These are phyloP conservation scores for Phenganax marumi DNA, from an alignment of 92 coral and sea anemone species.

Conservation along the genomic window DNA sequence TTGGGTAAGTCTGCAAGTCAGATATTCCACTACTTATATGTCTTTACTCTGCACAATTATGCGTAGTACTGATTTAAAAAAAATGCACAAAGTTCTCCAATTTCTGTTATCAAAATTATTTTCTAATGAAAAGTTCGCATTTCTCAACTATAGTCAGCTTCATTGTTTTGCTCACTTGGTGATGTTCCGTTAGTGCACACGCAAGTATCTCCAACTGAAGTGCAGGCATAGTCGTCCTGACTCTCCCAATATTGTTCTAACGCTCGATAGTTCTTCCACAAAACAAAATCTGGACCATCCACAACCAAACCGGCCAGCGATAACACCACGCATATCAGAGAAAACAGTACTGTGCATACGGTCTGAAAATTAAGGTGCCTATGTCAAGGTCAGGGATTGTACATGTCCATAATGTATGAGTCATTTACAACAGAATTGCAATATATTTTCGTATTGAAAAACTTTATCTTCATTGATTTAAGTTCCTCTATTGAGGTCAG, in stretches of 20 bases:
- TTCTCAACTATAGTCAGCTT: background rate
- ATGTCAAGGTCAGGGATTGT: too few relatives aligned
- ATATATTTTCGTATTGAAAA: too few relatives aligned
- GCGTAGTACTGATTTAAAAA: too few relatives aligned
- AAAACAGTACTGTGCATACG: background rate
- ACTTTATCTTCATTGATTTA: too few relatives aligned
- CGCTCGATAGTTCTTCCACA: slow-evolving; percentile 20
- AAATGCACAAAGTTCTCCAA: too few relatives aligned
- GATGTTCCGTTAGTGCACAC: background rate
- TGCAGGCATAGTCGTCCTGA: slow-evolving; percentile 31
- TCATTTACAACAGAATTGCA: too few relatives aligned
- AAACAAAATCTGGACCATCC: slow-evolving; percentile 27
- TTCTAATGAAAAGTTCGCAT: background rate
- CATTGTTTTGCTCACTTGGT: background rate
- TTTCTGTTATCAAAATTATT: background rate
- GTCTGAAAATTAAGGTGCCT: slow-evolving; percentile 13
- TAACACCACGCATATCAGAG: slow-evolving; percentile 16
- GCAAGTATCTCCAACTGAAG: slow-evolving; percentile 20
- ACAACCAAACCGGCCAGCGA: slow-evolving; percentile 31
- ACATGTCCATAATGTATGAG: too few relatives aligned
- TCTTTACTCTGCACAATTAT: too few relatives aligned
- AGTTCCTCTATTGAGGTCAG: too few relatives aligned
- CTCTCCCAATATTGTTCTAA: slow-evolving; percentile 29
- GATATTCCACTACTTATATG: too few relatives aligned
- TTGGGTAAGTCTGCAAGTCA: too few relatives aligned